A percentile compares a stretch with the other conserved stretches of the same genome.
Conservation (phyloP, 2,113 vertebrate species). For the Ariopsis seemanni region DNA sequence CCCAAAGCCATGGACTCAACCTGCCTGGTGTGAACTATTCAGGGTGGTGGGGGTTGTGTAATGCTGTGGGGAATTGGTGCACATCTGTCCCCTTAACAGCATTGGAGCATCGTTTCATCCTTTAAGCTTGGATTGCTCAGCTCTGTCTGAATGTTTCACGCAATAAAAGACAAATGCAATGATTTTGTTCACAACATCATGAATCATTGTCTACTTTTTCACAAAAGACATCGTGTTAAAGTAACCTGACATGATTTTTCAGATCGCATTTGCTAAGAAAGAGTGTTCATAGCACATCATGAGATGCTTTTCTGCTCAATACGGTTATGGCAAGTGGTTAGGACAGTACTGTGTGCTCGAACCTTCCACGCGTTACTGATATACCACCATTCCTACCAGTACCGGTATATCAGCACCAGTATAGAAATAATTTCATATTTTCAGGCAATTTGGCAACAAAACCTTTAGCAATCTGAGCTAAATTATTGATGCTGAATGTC, state of each 20-base stretch:
- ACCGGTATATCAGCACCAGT: no score
- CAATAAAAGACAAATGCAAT: neutral
- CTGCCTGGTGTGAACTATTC: neutral
- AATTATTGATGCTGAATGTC: neutral
- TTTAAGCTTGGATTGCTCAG: neutral
- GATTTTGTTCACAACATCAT: no score
- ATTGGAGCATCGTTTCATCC: no score
- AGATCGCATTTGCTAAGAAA: no score
- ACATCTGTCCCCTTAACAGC: neutral
- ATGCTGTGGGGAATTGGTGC: neutral
- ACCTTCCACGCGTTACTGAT: neutral
- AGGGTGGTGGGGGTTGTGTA: neutral
- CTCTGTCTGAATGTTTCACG: neutral
- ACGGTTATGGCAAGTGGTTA: no score
- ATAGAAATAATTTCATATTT: neutral
- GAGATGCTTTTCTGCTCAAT: no score
- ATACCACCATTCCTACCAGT: neutral
- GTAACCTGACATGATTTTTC: no score
- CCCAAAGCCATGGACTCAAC: neutral
- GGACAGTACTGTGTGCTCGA: no score
- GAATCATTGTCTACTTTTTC: no score
- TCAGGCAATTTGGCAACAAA: neutral
- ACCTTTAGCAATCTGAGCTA: neutral
- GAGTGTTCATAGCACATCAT: no score
- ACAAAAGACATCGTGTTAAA: no score